Conservation (phyloP, 2,797 vertebrate species). For the Sparidentex hasta region DNA sequence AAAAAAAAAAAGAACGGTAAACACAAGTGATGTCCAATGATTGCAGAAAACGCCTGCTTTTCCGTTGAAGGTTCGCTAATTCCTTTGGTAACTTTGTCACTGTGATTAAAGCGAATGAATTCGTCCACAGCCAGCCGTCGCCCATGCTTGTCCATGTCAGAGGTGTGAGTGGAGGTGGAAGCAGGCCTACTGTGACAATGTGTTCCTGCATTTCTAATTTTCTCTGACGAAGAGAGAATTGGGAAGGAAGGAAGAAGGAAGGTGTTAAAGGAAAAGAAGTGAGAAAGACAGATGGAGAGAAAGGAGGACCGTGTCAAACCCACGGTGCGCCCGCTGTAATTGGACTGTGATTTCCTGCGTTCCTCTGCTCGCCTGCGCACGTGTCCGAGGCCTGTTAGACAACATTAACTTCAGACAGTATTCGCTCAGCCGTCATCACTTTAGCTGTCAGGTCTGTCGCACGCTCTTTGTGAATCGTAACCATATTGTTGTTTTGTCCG, state of each 20-base stretch:
- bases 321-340: conserved; percentile 51
- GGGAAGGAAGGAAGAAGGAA: conserved; percentile 70
- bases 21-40: not conserved
- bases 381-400: conserved; percentile 49
- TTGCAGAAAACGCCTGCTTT: not conserved
- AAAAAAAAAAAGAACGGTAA: conserved; percentile 4
- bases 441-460: conserved; percentile 49
- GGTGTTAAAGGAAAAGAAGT: conserved; percentile 70
- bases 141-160: conserved; percentile 63
- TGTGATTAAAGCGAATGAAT: conserved; percentile 4
- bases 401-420: conserved; percentile 67
- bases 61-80: not conserved
- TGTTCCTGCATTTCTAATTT: conserved; percentile 79
- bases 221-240: conserved; percentile 63
- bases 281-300: conserved; percentile 74
- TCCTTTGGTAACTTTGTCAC: conserved; percentile 2
- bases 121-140: conserved; percentile 10
- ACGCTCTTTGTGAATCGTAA: conserved; percentile 27
- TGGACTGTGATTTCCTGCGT: conserved; percentile 66
- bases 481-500: conserved; percentile 36
- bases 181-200: conserved; percentile 76
- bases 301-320: conserved; percentile 52
- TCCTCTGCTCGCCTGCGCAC: conserved; percentile 40
- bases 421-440: conserved; percentile 54
- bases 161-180: conserved; percentile 76